Base-by-base conservation (phyloP, 2,797 vertebrate species). In the Gallirallus australis region DNA sequence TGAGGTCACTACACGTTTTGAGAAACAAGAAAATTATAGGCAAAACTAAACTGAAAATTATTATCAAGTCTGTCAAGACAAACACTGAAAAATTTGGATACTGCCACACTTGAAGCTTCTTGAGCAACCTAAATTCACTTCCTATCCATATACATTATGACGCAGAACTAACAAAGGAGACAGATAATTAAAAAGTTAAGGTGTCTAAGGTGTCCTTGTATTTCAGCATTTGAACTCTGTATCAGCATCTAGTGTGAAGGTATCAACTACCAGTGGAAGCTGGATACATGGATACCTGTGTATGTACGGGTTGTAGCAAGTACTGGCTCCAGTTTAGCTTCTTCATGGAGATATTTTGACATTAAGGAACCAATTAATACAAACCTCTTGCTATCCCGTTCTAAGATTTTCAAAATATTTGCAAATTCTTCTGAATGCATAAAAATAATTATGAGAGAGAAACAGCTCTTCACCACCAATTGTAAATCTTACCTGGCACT, bases 181-280 rank as follows among this genome's bases (percentile, higher is more conserved):
- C 35, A 50, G 23, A 20, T 5, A 80, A 47, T 10, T 35, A 20
- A 80, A 77, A 82, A 16, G 5, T 50, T 56, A 23, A 14, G 6
- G 8, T 60, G 21, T 3, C 2, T 56, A 23, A 14, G 6, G 10
- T 60, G 25, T 3, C 3, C 3, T 78, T n/a, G 12, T 35, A 18
- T 64, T 89, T 90, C 70, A 89, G 15, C 24, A 28, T 60, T 66
- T 95, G 42, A 87, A 47, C 8, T 81, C 28, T 65, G 12, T n/a
- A 7, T 21, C 91, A 35, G 1, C 15, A 48, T 57, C 15, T 24
- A 50, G 8, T 15, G 71, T 17, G 5, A 48, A 68, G 24, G 5
- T 16, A 60, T 52, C 16, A 50, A 16, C 35, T 30, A 33, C 35
- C 13, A 53, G 33, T 9, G 15, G 8, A 87, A 82, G 27, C 3